Conservation (phyloP, 2,113 vertebrate genomes). For the Mastomys natalensis region DNA sequence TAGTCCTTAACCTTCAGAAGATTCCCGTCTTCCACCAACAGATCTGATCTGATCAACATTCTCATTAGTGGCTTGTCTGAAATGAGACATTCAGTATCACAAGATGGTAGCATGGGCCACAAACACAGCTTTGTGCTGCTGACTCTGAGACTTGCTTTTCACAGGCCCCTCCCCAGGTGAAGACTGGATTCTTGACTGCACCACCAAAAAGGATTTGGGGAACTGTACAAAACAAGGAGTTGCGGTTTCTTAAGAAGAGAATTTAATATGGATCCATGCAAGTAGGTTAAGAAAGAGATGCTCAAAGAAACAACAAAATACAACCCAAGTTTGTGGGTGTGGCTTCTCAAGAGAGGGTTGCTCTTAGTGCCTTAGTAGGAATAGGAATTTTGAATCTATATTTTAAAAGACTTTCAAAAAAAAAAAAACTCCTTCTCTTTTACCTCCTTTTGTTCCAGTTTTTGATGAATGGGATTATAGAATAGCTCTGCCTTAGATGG, state of each 20-base stretch:
- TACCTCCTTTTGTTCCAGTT: background rate
- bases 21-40: background rate
- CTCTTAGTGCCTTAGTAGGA: background rate
- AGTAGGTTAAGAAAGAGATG: background rate
- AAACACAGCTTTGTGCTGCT: background rate
- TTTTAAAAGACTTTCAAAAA: background rate
- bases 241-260: background rate
- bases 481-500: background rate
- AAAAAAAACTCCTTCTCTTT: background rate
- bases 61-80: background rate
- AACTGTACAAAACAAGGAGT: background rate
- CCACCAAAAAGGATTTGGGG: background rate
- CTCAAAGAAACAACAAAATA: background rate
- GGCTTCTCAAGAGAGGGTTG: background rate
- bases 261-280: background rate
- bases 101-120: background rate
- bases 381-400: background rate
- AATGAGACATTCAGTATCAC: background rate
- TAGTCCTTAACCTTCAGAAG: background rate
- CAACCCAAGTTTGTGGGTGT: background rate
- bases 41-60: background rate
- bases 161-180: background rate
- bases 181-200: background rate
- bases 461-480: background rate
- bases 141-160: background rate